phyloP scores from a whole-genome alignment of 2,113 vertebrate species.

The Eulacestoma nigropectus region DNA sequence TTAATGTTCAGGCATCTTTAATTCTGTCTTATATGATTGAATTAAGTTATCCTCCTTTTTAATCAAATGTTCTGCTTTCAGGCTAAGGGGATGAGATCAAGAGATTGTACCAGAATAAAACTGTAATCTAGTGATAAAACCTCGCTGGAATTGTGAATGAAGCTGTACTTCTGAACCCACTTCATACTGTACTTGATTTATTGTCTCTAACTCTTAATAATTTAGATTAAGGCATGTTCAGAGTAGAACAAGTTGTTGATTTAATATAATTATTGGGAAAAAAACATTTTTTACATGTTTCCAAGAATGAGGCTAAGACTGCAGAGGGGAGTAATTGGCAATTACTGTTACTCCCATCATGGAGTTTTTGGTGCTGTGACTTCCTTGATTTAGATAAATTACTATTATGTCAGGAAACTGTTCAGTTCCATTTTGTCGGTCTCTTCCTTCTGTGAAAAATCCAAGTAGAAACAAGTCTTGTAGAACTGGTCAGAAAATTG shows the following conservation, averaged over 20 bases:
- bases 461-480: neutral
- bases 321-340: neutral
- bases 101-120: slow-evolving; percentile 19
- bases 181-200: neutral
- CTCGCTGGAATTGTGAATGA: neutral
- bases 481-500: neutral
- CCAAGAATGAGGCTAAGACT: neutral
- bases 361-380: neutral
- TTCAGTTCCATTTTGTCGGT: neutral
- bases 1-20: neutral
- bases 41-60: neutral
- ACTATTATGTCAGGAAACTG: neutral
- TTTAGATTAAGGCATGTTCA: neutral
- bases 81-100: neutral
- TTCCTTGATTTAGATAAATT: neutral
- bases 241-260: neutral
- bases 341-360: neutral
- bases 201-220: neutral
- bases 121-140: slow-evolving; percentile 1
- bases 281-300: neutral
- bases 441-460: neutral
- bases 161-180: neutral
- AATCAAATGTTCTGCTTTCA: slow-evolving; percentile 17
- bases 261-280: neutral
- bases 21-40: neutral